Base-by-base conservation (phyloP, 1,140 invertebrate genomes). In the Octopus bimaculoides region DNA sequence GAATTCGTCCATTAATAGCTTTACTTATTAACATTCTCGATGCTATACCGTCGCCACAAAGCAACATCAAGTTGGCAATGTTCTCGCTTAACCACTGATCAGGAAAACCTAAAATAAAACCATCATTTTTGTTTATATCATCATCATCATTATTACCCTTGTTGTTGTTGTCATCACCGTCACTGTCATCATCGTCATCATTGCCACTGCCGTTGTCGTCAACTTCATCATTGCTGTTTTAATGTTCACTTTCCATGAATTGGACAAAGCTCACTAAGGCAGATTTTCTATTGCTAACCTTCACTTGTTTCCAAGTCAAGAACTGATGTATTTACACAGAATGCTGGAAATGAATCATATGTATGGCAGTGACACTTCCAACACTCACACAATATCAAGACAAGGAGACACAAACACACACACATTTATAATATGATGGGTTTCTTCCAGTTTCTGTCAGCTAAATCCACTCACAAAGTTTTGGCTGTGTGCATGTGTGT, bases 1-100 rank as follows among this genome's bases (percentile, higher is more conserved):
- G 75, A 26, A 87, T 85, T 77, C 88, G 83, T 12, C 88, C 88
- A 84, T 90, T 89, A 54, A 89, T 89, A 66, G 88, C 89, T 81
- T 89, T 90, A 81, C 87, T 90, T 20, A 84, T 82, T n/a, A 90
- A 81, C 80, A 88, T 82, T 78, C 87, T 89, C 26, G 86, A 83
- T 14, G 89, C 87, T 52, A 90, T 88, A 4, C 79, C 78, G 79
- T 89, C 87, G 17, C 89, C 88, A 84, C 88, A 89, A 4, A 88
- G 80, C 41, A 89, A 85, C 41, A 90, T 66, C 26, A 90, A 81
- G 66, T 84, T 85, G 55, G 89, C 87, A 56, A 88, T 83, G 81
- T 90, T 90, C 78, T 89, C 88, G 66, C 87, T 83, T 26, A 88
- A 77, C 89, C 89, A 90, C 81, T 89, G 88, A 75, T 89, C 89